Evolutionary conservation across 2,113 vertebrate genomes (phyloP).

Genomic region (Dipodomys merriami): DNA sequence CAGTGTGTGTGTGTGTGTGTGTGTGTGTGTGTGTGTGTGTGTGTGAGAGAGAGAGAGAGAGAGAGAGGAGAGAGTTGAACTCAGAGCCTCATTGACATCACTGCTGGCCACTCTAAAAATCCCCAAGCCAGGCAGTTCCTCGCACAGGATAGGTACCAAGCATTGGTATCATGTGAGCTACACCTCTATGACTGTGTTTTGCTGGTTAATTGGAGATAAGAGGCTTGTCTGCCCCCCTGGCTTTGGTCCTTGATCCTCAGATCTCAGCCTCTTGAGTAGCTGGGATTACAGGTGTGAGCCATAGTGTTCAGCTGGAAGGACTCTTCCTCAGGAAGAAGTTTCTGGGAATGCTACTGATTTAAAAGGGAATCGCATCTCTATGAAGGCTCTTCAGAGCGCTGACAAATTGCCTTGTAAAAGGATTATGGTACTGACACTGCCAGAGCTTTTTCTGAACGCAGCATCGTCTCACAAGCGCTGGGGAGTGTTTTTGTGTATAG

Average conservation of each 20-base stretch:
- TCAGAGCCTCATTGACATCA: no score
- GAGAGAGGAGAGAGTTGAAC: no score
- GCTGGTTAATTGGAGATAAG: no score
- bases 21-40: no score
- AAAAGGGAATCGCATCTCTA: slow-evolving; percentile 18
- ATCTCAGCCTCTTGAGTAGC: no score
- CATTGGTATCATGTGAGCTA: background rate
- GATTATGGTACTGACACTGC: background rate
- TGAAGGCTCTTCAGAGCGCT: background rate
- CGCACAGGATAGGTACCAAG: slow-evolving; percentile 13
- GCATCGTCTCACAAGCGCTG: background rate
- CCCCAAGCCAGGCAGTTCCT: slow-evolving; percentile 45
- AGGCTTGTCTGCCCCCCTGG: background rate
- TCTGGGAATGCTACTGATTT: slow-evolving; percentile 20
- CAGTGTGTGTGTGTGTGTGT: no score
- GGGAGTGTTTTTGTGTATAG: background rate
- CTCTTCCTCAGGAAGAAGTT: slow-evolving; percentile 28
- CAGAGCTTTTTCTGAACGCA: background rate
- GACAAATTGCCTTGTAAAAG: slow-evolving; percentile 44
- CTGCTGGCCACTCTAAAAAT: background rate
- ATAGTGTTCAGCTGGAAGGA: background rate
- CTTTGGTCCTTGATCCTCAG: slow-evolving; percentile 39
- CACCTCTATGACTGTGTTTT: no score
- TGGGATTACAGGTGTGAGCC: no score
- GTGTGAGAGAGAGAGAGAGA: no score